Evolutionary conservation across 2,888 invertebrate species (phyloP).

Genomic region (Orthosia cruda): DNA sequence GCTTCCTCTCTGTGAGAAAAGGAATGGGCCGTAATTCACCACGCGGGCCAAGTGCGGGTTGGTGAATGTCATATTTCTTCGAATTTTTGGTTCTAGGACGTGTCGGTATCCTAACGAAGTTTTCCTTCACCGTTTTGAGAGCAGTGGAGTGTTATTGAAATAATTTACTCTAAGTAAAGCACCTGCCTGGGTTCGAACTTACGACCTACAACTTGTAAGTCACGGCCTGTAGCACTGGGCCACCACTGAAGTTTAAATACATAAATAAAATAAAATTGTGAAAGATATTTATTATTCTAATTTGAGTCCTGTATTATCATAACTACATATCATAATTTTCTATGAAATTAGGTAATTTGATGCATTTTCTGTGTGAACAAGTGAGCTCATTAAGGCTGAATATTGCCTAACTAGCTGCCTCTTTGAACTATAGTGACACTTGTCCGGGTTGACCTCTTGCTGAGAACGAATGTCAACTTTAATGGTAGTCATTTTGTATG

Average conservation of each 20-base stretch:
- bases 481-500: slow-evolving; percentile 1
- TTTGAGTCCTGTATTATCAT: not conserved
- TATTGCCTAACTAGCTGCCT: slow-evolving; percentile 35
- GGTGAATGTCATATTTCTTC: too few species aligned
- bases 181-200: too few species aligned
- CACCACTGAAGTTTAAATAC: not conserved
- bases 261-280: not conserved
- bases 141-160: too few species aligned
- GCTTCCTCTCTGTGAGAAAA: too few species aligned
- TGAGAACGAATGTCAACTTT: slow-evolving; percentile 1
- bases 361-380: slow-evolving; percentile 28
- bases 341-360: not conserved
- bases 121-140: too few species aligned
- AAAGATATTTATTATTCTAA: not conserved
- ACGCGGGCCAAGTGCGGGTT: too few species aligned
- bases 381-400: slow-evolving; percentile 38
- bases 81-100: too few species aligned
- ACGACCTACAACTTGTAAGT: too few species aligned
- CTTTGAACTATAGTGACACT: slow-evolving; percentile 17
- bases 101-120: too few species aligned
- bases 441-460: slow-evolving; percentile 10
- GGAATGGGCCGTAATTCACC: too few species aligned
- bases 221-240: too few species aligned
- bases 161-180: too few species aligned
- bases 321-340: not conserved